Conservation (phyloP, 2,888 invertebrate genomes). For the Unio pictorum region DNA sequence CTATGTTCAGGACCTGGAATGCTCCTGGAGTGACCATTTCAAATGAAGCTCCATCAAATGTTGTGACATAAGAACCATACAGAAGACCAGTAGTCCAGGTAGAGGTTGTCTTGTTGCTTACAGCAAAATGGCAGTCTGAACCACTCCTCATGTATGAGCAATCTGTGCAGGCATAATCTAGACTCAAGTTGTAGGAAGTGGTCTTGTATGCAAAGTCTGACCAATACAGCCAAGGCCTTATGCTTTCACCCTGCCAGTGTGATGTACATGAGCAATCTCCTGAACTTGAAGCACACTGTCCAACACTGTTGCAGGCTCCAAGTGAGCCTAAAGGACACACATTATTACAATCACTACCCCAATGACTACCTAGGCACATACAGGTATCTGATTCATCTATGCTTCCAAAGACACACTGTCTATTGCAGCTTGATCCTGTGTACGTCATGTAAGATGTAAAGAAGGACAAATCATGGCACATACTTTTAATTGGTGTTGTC, state of each 20-base stretch:
- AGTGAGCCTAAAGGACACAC: slow-evolving; percentile 34
- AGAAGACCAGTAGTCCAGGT: slow-evolving; percentile 23
- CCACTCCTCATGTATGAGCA: slow-evolving; percentile 51
- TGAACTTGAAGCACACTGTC: slow-evolving; percentile 27
- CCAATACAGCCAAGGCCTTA: slow-evolving; percentile 36
- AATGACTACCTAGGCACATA: slow-evolving; percentile 39
- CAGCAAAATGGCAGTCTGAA: slow-evolving; percentile 41
- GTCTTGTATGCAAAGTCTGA: slow-evolving; percentile 5
- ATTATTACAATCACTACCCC: slow-evolving; percentile 39
- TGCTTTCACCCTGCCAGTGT: slow-evolving; percentile 29
- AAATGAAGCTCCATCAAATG: slow-evolving; percentile 39
- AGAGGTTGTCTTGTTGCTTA: slow-evolving; percentile 11
- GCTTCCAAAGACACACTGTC: slow-evolving; percentile 41
- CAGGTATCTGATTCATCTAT: slow-evolving; percentile 19
- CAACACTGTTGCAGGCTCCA: slow-evolving; percentile 42
- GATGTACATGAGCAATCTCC: slow-evolving; percentile 43
- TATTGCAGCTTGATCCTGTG: slow-evolving; percentile 26
- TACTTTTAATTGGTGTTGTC: slow-evolving; percentile 15
- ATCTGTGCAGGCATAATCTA: slow-evolving; percentile 33
- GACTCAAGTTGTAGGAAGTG: slow-evolving; percentile 2
- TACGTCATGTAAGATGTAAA: slow-evolving; percentile 22
- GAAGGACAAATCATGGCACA: slow-evolving; percentile 17
- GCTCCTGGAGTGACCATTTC: slow-evolving; percentile 33
- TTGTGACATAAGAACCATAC: slow-evolving; percentile 41
- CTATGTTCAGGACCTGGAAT: slow-evolving; percentile 25